A percentile compares a stretch with the other conserved stretches of the same genome.
phyloP scores from a whole-genome alignment of 2,113 vertebrate genomes.

The Macrotis lagotis region DNA sequence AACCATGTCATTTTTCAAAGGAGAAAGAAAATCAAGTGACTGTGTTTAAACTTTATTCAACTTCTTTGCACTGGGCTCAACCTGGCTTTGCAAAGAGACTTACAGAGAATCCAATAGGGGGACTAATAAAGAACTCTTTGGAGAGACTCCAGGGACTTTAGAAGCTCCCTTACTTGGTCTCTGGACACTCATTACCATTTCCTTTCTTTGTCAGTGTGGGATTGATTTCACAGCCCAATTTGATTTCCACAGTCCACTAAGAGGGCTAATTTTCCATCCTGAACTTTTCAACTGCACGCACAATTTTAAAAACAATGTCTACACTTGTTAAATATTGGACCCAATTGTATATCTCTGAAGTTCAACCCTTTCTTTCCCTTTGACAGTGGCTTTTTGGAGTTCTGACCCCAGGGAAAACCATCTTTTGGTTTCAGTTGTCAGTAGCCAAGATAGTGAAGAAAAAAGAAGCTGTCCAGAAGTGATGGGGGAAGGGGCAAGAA shows the following conservation, averaged over 20 bases:
- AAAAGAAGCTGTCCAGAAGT: neutral
- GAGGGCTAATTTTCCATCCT: neutral
- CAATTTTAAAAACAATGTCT: neutral
- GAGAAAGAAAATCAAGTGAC: slow-evolving; percentile 41
- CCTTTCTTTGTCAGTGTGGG: neutral
- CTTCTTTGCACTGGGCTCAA: slow-evolving; percentile 12
- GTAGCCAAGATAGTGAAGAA: neutral
- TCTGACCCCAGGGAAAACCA: neutral
- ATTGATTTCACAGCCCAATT: neutral
- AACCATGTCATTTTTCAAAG: slow-evolving; percentile 69
- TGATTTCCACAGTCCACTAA: neutral
- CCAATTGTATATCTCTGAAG: neutral
- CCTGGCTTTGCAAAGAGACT: neutral
- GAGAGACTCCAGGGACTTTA: neutral
- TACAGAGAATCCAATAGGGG: neutral
- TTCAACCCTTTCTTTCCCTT: neutral
- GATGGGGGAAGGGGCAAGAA: neutral
- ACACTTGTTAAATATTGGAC: neutral
- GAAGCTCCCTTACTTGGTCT: neutral
- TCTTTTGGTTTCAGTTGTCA: neutral
- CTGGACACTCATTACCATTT: neutral
- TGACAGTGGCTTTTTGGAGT: neutral
- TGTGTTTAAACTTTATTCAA: slow-evolving; percentile 21
- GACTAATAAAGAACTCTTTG: neutral
- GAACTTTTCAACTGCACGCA: neutral